A percentile compares a stretch with the other conserved stretches of the same genome.
Evolutionary conservation across 2,888 invertebrate species (phyloP).

Genomic region (Onthophagus sagittarius): DNA sequence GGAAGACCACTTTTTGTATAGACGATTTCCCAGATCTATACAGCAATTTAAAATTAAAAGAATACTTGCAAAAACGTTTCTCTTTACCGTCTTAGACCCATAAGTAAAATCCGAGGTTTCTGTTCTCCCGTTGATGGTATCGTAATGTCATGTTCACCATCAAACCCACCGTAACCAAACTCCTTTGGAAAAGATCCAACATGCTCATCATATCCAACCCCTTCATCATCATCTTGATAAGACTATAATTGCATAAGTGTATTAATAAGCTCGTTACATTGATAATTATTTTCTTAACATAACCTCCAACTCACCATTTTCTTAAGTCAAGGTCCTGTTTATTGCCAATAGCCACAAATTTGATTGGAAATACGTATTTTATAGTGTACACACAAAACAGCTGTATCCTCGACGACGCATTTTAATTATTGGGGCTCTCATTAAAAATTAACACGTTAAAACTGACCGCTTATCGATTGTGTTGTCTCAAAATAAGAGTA

Average conservation of each 20-base stretch:
- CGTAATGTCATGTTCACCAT: slow-evolving; percentile 70
- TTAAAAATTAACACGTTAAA: not conserved
- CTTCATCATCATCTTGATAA: slow-evolving; percentile 50
- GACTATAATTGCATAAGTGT: slow-evolving; percentile 30
- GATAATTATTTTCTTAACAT: slow-evolving; percentile 7
- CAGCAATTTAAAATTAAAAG: slow-evolving; percentile 18
- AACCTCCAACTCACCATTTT: slow-evolving; percentile 17
- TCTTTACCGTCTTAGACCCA: slow-evolving; percentile 76
- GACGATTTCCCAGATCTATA: slow-evolving; percentile 96
- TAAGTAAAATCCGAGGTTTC: slow-evolving; percentile 89
- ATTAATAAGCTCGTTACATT: not conserved
- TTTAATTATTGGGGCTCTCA: not conserved
- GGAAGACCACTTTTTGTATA: slow-evolving; percentile 99
- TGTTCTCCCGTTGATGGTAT: slow-evolving; percentile 66
- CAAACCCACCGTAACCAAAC: slow-evolving; percentile 87
- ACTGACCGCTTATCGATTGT: not conserved
- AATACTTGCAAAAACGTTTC: slow-evolving; percentile 46
- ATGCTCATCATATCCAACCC: slow-evolving; percentile 47
- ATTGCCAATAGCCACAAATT: not conserved
- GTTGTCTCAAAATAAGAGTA: not conserved
- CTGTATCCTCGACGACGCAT: not conserved
- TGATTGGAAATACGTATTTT: not conserved
- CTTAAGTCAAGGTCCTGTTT: not conserved
- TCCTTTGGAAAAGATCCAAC: slow-evolving; percentile 83
- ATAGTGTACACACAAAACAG: not conserved